Base-by-base conservation (phyloP, 2,113 vertebrate species). In the cat (Felis catus) region DNA sequence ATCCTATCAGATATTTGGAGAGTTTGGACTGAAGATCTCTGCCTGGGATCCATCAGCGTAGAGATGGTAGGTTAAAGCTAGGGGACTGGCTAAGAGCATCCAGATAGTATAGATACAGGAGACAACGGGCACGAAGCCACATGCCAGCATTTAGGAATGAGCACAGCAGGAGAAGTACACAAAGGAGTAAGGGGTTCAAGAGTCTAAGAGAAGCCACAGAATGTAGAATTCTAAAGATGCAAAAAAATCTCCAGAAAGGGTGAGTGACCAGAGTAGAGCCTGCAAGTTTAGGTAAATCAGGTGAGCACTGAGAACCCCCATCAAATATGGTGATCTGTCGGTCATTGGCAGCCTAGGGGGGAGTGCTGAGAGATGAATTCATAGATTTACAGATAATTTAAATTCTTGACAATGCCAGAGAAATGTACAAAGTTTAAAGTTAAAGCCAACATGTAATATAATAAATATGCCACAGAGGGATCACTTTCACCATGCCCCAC, bases 401-500 rank as follows among this genome's bases (percentile, higher is more conserved):
- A 89, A 31, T 55, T 39, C 11, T 66, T 70, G 33, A 65, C 25
- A 61, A 53, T 41, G 23, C 63, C 1, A 74, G 55, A 74, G 36
- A 39, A 87, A 55, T 21, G 31, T 19, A 65, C 39, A 31, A 33
- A 81, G 18, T 93, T 68, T 76, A 65, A 80, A 45, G 10, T 55
- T 76, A 78, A 87, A 87, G 55, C n/a, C 82, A 95, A 91, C 9
- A 80, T 48, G 25, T 19, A 66, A 55, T 45, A 19, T 41, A 31
- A 63, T 41, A 95, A 97, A 63, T 36, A 48, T 0, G 5, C 21
- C 36, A 7, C 1, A 63, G 23, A 74, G 23, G 41, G 21, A n/a
- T 58, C 36, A 73, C 11, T 86, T n/a, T n/a, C 5, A 11, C 3
- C 5, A 3, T 0, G 10, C 2, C 8, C 81, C 45, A 70, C 15